phyloP scores from a whole-genome alignment of 2,113 vertebrate species.

The Zootoca vivipara region DNA sequence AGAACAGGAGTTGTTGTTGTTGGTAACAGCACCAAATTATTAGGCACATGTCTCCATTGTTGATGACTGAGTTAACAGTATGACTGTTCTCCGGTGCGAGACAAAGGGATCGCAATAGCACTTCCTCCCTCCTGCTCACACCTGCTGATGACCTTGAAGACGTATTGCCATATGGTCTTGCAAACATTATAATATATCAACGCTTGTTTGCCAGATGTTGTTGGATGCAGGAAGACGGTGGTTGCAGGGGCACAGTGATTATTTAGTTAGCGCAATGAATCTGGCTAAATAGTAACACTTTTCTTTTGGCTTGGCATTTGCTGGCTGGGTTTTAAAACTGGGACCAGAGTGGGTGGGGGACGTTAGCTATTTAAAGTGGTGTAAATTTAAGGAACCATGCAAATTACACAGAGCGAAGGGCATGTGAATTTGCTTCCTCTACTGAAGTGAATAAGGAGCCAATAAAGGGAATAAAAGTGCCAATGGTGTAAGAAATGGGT shows the following conservation, averaged over 20 bases:
- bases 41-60: background rate
- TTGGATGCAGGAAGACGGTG: slow-evolving; percentile 63
- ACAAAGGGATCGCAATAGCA: slow-evolving; percentile 49
- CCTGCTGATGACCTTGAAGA: slow-evolving; percentile 77
- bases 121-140: slow-evolving; percentile 52
- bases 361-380: background rate
- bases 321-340: background rate
- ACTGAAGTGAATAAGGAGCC: background rate
- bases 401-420: background rate
- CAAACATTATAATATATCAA: slow-evolving; percentile 74
- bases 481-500: background rate
- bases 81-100: slow-evolving; percentile 7
- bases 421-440: background rate
- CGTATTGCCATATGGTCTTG: slow-evolving; percentile 74
- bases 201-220: slow-evolving; percentile 79
- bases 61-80: background rate
- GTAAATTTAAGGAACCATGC: background rate
- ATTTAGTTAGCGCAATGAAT: slow-evolving; percentile 73
- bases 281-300: slow-evolving; percentile 62
- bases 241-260: slow-evolving; percentile 62
- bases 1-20: background rate
- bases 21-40: background rate
- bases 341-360: background rate
- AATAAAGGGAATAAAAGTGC: background rate
- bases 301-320: background rate